Evolutionary conservation across 2,888 invertebrate species (phyloP).

Genomic region (Heliconius ismenius): DNA sequence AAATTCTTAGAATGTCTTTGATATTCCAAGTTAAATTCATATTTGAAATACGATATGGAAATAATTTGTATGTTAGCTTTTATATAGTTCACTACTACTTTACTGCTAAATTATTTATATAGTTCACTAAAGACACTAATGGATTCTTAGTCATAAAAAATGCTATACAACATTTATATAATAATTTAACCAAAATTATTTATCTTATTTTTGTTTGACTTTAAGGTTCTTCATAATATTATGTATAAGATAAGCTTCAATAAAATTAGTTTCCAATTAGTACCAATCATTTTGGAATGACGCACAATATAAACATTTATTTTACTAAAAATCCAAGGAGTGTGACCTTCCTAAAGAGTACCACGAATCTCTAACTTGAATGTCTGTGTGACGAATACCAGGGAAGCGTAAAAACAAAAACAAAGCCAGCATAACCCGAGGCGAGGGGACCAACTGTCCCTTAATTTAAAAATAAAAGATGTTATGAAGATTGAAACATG

Average conservation of each 20-base stretch:
- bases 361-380: background rate
- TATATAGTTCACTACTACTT: too few relatives aligned
- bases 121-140: background rate
- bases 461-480: conserved; percentile 11
- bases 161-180: too few relatives aligned
- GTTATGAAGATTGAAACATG: conserved; percentile 23
- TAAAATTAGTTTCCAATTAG: too few relatives aligned
- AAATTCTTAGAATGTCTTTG: background rate
- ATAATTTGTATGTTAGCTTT: background rate
- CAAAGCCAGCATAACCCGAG: background rate
- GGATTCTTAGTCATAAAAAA: too few relatives aligned
- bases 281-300: too few relatives aligned
- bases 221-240: too few relatives aligned
- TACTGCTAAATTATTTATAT: background rate
- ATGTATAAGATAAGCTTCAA: too few relatives aligned
- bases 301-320: too few relatives aligned
- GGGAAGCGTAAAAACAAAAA: background rate
- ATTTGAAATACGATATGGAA: background rate
- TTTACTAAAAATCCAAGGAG: too few relatives aligned
- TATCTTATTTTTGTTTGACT: too few relatives aligned
- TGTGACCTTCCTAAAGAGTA: background rate
- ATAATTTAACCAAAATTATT: too few relatives aligned
- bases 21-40: background rate
- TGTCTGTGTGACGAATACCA: background rate
- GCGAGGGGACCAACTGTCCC: background rate